phyloP scores from a whole-genome alignment of 2,113 vertebrate genomes.

The Alethe diademata region DNA sequence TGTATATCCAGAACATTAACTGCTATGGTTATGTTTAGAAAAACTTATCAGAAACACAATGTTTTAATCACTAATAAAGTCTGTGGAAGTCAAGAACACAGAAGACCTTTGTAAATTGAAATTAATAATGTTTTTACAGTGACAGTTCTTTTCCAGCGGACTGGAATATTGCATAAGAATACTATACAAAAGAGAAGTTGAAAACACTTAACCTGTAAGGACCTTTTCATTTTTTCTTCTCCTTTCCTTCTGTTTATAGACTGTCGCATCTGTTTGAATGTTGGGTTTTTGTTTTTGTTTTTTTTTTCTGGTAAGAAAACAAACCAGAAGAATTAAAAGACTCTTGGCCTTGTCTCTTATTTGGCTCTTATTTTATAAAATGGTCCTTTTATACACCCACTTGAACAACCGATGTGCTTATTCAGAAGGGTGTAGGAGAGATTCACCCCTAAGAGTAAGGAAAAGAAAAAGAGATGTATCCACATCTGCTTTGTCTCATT shows the following conservation, averaged over 20 bases:
- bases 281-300: background rate
- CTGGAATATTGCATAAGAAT: background rate
- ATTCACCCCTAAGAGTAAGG: background rate
- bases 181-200: background rate
- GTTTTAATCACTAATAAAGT: background rate
- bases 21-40: background rate
- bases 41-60: background rate
- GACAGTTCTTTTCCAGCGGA: background rate
- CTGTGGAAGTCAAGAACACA: background rate
- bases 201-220: background rate
- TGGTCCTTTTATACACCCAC: background rate
- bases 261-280: background rate
- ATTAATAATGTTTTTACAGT: background rate
- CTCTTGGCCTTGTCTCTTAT: background rate
- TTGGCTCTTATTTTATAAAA: background rate
- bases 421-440: background rate
- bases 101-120: background rate
- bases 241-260: constrained; percentile 1
- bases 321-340: background rate
- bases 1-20: background rate
- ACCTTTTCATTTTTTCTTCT: background rate
- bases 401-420: background rate
- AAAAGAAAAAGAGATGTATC: background rate
- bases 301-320: background rate
- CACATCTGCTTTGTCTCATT: constrained; percentile 54